Conservation (phyloP, 2,113 vertebrate genomes). For the Rhinolophus ferrumequinum region DNA sequence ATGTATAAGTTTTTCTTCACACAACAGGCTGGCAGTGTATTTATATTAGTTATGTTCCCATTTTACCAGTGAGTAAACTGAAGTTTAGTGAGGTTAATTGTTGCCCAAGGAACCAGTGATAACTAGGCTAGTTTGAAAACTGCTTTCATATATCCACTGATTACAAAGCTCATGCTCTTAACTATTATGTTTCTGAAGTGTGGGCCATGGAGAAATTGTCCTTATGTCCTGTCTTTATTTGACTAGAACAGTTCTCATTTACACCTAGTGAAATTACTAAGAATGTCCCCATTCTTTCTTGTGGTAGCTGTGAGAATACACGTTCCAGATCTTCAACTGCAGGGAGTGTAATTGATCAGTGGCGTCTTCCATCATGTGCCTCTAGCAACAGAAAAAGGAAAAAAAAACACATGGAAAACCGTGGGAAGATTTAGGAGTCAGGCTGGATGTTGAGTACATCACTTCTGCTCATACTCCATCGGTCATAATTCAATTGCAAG, state of each 20-base stretch:
- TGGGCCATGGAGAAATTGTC: not conserved
- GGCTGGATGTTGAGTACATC: not conserved
- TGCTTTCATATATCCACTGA: not conserved
- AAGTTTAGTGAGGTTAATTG: constrained; percentile 34
- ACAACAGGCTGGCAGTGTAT: not conserved
- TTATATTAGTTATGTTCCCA: not conserved
- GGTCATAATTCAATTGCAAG: not conserved
- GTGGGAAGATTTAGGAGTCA: not conserved
- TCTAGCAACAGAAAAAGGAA: constrained; percentile 19
- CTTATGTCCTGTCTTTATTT: not conserved
- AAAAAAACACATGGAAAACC: not conserved
- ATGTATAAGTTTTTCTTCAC: not conserved
- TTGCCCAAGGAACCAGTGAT: not conserved
- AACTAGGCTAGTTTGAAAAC: not conserved
- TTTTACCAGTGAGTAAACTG: constrained; percentile 3
- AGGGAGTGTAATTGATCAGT: not conserved
- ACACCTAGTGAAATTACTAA: not conserved
- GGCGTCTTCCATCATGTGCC: not conserved
- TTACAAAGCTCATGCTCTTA: constrained; percentile 22
- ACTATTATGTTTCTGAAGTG: not conserved
- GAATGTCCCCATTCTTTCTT: not conserved
- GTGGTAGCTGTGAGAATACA: not conserved
- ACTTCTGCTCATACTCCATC: not conserved
- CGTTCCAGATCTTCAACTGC: not conserved
- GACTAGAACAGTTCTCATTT: not conserved